Conservation (phyloP, 2,797 vertebrate species). For the Tragopan temminckii region DNA sequence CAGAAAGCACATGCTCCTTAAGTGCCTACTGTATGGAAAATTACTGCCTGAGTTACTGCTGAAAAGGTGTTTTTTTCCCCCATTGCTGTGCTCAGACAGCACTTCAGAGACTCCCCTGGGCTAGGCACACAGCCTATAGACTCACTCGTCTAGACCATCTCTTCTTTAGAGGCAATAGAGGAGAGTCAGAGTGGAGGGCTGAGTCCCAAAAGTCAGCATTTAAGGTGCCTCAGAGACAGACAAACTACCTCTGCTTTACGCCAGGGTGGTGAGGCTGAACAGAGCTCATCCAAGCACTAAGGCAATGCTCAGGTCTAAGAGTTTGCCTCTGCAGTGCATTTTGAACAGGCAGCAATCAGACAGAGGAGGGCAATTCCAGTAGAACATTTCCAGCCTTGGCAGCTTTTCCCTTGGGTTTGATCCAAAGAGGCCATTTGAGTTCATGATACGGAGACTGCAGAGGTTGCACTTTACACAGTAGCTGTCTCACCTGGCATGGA, state of each 20-base stretch:
- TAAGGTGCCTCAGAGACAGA: not conserved
- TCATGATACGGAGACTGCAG: not conserved
- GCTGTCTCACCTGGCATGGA: accelerated
- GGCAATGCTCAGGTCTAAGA: not conserved
- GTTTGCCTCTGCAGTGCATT: not conserved
- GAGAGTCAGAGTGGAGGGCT: not conserved
- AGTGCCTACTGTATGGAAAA: not conserved
- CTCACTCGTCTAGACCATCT: not conserved
- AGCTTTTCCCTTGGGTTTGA: not conserved
- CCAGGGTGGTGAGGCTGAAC: not conserved
- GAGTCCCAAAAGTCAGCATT: not conserved
- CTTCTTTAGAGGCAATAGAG: not conserved
- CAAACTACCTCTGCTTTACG: not conserved
- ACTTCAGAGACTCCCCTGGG: not conserved
- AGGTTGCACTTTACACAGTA: not conserved
- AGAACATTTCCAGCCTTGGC: not conserved
- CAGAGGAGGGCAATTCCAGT: not conserved
- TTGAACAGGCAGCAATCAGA: not conserved
- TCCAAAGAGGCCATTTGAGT: not conserved
- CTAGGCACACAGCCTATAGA: not conserved
- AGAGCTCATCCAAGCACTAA: not conserved
- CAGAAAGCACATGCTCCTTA: not conserved
- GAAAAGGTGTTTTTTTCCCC: not conserved
- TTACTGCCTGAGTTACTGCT: not conserved
- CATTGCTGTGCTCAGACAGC: not conserved